A percentile compares a stretch with the other conserved stretches of the same genome.
Conservation (phyloP, 2,113 vertebrate genomes). For the Lasiurus borealis region DNA sequence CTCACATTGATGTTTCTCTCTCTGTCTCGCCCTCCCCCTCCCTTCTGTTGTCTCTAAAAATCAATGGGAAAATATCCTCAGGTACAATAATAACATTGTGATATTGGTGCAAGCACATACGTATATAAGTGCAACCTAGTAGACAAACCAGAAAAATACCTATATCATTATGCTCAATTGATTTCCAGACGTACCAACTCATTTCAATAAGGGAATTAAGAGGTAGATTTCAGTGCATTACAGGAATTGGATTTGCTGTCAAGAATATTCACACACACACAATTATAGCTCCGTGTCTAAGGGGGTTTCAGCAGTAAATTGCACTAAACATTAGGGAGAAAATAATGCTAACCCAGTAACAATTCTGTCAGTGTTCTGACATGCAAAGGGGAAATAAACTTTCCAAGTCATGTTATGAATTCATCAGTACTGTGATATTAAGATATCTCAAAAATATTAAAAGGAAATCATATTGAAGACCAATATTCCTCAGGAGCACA, state of each 20-base stretch:
- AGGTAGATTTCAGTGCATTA: background rate
- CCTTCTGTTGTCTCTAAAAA: too few species aligned
- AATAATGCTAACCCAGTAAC: background rate
- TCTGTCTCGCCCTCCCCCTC: too few species aligned
- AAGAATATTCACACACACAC: background rate
- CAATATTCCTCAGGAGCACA: background rate
- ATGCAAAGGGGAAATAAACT: background rate
- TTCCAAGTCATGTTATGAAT: background rate
- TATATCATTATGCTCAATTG: background rate
- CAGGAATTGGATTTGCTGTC: constrained; percentile 6
- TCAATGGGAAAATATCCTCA: too few species aligned
- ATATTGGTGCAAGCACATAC: background rate
- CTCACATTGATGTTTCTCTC: too few species aligned
- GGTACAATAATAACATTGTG: background rate
- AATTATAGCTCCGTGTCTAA: background rate
- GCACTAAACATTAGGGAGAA: background rate
- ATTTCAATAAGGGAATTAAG: background rate
- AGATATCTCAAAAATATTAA: background rate
- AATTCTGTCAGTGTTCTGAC: background rate
- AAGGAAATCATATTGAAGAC: constrained; percentile 4
- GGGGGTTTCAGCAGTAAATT: background rate
- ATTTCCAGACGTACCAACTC: background rate
- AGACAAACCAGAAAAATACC: background rate
- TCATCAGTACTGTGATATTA: background rate
- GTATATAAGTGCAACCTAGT: background rate